Base-by-base conservation (phyloP, 30 jellyfish, hydroid and myxozoan genomes). In the Pseudorhiza aurosa region DNA sequence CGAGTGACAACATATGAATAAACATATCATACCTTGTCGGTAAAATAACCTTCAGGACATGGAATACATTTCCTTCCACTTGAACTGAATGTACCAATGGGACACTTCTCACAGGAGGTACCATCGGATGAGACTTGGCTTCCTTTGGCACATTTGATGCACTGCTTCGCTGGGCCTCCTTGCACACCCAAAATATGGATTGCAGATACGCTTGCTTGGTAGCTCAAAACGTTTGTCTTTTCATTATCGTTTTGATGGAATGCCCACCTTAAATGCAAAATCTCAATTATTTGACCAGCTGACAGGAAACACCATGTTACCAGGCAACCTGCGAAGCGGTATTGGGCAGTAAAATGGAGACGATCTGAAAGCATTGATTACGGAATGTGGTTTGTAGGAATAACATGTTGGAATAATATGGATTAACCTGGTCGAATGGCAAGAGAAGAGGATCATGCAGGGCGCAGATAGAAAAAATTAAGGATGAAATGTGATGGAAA, bases 211-310 rank as follows among this genome's bases (percentile, higher is more conserved):
- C 96, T 87, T 0, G 90, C 98, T 55, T 92, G 97, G 68, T 77
- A 92, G 76, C 98, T 92, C 50, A 85, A 31, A 43, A 80, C 56
- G 15, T 96, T 77, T 53, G 83, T 53, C 7, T 73, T 80, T 25
- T 83, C 96, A 24, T 85, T 91, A 58, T 92, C 98, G 42, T 80
- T 96, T 44, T 92, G 98, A 72, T 85, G 93, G 62, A 92, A 92
- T 65, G 76, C 30, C 68, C 86, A 63, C 28, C 98, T 92, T 75
- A 39, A 83, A 63, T 1, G 35, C 1, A 19, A 39, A 26, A n/a
- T n/a, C n/a, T n/a, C n/a, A n/a, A n/a, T n/a, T n/a, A n/a, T n/a
- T n/a, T n/a, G n/a, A n/a, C n/a, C n/a, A n/a, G n/a, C n/a, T n/a
- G n/a, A n/a, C n/a, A n/a, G n/a, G n/a, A n/a, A n/a, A n/a, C n/a